Conservation (phyloP, 2,797 vertebrate species). For the Leucoraja ocellata region DNA sequence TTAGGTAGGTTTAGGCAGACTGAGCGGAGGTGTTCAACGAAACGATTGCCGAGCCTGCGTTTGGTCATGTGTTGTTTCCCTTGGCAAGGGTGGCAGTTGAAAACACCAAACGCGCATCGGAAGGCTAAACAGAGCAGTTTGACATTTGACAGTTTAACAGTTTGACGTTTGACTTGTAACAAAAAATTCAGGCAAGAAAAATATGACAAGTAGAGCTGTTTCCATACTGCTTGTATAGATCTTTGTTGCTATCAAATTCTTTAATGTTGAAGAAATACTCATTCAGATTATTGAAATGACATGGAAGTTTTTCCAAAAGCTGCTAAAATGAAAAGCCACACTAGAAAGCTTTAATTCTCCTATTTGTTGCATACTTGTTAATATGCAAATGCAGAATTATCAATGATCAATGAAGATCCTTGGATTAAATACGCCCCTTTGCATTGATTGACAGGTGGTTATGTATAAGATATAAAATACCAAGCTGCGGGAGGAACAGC, state of each 20-base stretch:
- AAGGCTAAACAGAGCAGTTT: background rate
- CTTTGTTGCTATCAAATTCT: no score
- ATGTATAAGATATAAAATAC: background rate
- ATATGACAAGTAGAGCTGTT: no score
- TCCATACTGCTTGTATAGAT: no score
- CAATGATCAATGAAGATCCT: background rate
- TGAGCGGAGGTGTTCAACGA: no score
- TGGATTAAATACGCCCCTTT: background rate
- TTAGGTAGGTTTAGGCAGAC: no score
- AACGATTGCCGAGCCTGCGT: no score
- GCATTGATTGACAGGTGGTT: background rate
- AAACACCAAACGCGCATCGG: background rate
- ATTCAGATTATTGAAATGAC: background rate
- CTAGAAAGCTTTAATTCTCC: background rate
- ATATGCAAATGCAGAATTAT: background rate
- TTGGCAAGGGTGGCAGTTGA: background rate
- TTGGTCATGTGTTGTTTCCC: no score
- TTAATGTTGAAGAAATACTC: background rate
- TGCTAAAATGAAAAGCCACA: background rate
- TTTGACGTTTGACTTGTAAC: background rate
- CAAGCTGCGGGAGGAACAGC: no score
- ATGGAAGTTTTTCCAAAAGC: background rate
- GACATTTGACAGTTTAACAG: background rate
- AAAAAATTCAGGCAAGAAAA: no score
- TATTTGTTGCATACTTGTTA: background rate